phyloP scores from a whole-genome alignment of 2,797 vertebrate species.

The Dromococcyx pavoninus region DNA sequence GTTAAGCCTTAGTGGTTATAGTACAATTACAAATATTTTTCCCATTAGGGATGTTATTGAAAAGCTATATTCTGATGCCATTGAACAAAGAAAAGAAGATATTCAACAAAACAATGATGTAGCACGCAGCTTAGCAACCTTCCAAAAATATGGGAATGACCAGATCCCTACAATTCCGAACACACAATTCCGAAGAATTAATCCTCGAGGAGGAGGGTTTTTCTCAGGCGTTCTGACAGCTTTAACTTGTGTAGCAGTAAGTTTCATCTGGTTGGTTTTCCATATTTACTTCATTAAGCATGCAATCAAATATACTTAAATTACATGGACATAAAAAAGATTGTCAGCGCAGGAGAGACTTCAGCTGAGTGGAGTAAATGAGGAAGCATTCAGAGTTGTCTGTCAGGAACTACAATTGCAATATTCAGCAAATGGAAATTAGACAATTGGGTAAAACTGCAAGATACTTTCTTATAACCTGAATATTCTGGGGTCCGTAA shows the following conservation, averaged over 20 bases:
- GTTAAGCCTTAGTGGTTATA: neutral
- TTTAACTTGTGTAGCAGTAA: constrained; percentile 86
- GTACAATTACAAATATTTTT: constrained; percentile 19
- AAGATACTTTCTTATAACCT: neutral
- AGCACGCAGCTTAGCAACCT: constrained; percentile 81
- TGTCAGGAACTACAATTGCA: neutral
- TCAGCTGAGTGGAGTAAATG: neutral
- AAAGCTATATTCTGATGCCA: constrained; percentile 85
- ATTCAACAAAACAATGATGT: constrained; percentile 82
- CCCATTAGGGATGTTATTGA: constrained; percentile 86
- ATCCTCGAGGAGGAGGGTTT: constrained; percentile 86
- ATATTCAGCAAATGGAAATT: neutral
- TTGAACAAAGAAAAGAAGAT: constrained; percentile 82
- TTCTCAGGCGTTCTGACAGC: constrained; percentile 91
- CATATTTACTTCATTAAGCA: neutral
- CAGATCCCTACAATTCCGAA: constrained; percentile 67
- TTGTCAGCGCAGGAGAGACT: neutral
- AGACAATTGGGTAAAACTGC: neutral
- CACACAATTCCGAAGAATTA: constrained; percentile 66
- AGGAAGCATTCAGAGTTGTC: neutral
- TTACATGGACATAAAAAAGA: neutral
- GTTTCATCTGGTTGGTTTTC: constrained; percentile 38
- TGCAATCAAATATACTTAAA: neutral
- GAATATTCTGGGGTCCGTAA: neutral
- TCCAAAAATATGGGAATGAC: constrained; percentile 87